Percentiles rank a stretch among this genome's conserved stretches.
phyloP scores from a whole-genome alignment of 2,113 vertebrate species.

The Chroicocephalus ridibundus region DNA sequence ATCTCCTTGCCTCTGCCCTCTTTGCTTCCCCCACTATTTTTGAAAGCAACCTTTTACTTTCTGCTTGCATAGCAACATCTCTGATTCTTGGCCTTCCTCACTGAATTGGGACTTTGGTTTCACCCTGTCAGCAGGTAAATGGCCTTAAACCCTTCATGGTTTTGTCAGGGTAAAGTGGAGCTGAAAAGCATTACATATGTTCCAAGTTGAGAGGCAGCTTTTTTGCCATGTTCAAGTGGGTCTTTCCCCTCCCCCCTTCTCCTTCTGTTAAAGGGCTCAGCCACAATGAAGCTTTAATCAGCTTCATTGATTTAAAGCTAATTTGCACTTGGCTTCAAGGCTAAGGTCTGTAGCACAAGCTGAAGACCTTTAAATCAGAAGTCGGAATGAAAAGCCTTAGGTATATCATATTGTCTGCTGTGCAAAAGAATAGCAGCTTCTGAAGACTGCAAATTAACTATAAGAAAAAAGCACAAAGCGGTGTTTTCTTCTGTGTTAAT shows the following conservation, averaged over 20 bases:
- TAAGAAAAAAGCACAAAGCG: conserved; percentile 59
- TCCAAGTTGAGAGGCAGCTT: conserved; percentile 78
- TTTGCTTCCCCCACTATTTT: not conserved
- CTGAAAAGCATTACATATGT: conserved; percentile 79
- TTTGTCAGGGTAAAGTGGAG: conserved; percentile 68
- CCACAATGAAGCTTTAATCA: conserved; percentile 84
- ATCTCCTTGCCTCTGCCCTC: conserved; percentile 3
- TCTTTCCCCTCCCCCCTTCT: conserved; percentile 36
- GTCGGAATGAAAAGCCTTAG: conserved; percentile 74
- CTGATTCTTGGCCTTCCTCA: conserved; percentile 85
- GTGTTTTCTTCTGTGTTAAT: conserved; percentile 58
- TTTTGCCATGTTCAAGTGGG: conserved; percentile 77
- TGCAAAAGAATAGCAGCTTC: conserved; percentile 69
- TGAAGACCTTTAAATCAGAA: conserved; percentile 80
- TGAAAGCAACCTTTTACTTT: conserved; percentile 73
- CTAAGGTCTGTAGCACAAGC: conserved; percentile 78
- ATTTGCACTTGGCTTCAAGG: conserved; percentile 85
- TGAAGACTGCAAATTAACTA: conserved; percentile 72
- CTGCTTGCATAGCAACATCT: conserved; percentile 81
- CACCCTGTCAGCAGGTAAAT: conserved; percentile 82
- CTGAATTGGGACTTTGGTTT: conserved; percentile 79
- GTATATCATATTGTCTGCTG: conserved; percentile 75
- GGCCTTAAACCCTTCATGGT: conserved; percentile 76
- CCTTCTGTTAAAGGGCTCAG: conserved; percentile 70
- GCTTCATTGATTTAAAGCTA: conserved; percentile 86